phyloP scores from a whole-genome alignment of 2,888 invertebrate species.

The Hypercompe scribonia region DNA sequence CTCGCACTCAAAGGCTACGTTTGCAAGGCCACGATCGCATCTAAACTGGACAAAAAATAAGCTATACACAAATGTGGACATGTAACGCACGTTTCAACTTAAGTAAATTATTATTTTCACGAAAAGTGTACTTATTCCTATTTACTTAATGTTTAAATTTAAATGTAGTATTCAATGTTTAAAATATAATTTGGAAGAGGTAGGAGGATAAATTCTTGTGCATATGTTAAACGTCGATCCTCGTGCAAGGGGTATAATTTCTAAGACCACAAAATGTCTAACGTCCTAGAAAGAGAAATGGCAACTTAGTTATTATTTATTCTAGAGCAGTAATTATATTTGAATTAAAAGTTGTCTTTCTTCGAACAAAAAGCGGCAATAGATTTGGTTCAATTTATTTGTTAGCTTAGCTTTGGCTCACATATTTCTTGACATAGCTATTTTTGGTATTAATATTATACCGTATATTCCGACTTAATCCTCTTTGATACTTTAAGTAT shows the following conservation, averaged over 20 bases:
- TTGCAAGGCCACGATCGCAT: constrained; percentile 76
- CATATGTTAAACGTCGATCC: not conserved
- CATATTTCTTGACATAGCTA: not conserved
- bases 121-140: constrained; percentile 22
- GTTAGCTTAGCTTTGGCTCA: too few species aligned
- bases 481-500: too few species aligned
- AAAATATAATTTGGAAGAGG: not conserved
- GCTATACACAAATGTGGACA: constrained; percentile 6
- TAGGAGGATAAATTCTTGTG: not conserved
- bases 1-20: constrained; percentile 96
- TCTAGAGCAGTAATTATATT: not conserved
- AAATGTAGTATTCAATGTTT: constrained; percentile 6
- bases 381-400: not conserved
- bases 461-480: too few species aligned
- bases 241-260: not conserved
- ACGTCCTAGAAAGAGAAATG: not conserved
- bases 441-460: not conserved
- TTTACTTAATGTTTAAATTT: constrained; percentile 12
- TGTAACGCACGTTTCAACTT: constrained; percentile 18
- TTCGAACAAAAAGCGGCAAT: not conserved
- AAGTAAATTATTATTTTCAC: constrained; percentile 14
- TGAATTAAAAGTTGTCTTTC: not conserved
- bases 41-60: constrained; percentile 40
- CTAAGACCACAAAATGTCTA: not conserved
- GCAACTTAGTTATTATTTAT: not conserved